Percentiles rank a stretch among this genome's conserved stretches.
These are phyloP conservation scores for Diabrotica balteata DNA, from an alignment of 2,888 invertebrate genomes.

Conservation along the genomic window DNA sequence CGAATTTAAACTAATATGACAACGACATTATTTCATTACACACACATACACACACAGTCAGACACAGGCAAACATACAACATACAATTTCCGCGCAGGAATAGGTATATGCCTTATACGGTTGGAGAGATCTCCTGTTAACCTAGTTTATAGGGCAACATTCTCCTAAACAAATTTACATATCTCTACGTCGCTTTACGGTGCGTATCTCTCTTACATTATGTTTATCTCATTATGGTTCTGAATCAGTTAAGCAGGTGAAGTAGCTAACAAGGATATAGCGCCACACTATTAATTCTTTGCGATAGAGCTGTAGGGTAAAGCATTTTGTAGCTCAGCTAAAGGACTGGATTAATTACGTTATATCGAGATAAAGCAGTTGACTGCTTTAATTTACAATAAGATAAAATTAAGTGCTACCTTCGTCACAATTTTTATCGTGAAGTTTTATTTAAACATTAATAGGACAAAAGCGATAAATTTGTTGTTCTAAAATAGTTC, in stretches of 20 bases:
- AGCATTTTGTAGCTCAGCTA: neutral
- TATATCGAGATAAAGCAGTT: neutral
- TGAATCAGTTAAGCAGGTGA: conserved; percentile 6
- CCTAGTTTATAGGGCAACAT: conserved; percentile 17
- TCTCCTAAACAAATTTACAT: conserved; percentile 25
- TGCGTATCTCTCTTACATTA: conserved; percentile 19
- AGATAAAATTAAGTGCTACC: neutral
- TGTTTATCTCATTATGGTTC: conserved; percentile 16
- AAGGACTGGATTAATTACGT: neutral
- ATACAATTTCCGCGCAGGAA: conserved; percentile 4
- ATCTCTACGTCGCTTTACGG: conserved; percentile 9
- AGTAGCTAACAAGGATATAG: neutral
- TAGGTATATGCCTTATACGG: conserved; percentile 4
- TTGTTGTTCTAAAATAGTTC: too few relatives aligned
- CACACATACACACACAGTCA: neutral
- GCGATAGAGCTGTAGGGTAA: neutral
- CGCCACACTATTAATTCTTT: neutral
- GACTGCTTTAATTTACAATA: neutral
- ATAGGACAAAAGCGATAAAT: too few relatives aligned
- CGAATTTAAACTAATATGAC: conserved; percentile 1
- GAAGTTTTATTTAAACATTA: neutral
- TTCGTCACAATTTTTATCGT: neutral
- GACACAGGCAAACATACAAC: neutral
- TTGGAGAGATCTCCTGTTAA: conserved; percentile 3
- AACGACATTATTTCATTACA: conserved; percentile 7